These are phyloP conservation scores for Drosophila hawaiiensis DNA, from an alignment of 2,888 invertebrate species.

Conservation along the genomic window DNA sequence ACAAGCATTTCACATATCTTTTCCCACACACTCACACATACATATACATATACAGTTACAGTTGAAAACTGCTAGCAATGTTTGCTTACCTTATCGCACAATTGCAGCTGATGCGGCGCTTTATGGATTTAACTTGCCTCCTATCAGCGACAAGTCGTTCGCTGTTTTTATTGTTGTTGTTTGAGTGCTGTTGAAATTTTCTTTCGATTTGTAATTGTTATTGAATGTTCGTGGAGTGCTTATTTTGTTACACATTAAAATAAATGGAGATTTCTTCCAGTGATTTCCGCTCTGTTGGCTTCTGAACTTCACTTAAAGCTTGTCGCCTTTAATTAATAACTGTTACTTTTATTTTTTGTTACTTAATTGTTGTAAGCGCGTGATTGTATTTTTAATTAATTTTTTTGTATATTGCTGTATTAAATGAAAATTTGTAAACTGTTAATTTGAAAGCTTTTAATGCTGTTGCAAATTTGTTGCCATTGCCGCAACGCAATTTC, in stretches of 20 bases:
- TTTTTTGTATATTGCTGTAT: conserved; percentile 10
- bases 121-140: conserved; percentile 47
- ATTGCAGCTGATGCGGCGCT: conserved; percentile 73
- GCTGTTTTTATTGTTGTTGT: conserved; percentile 42
- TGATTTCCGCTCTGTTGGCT: conserved; percentile 19
- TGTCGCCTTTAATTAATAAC: conserved; percentile 9
- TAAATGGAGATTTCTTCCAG: conserved; percentile 16
- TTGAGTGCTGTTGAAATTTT: conserved; percentile 35
- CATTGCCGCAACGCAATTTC: conserved; percentile 74
- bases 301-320: conserved; percentile 21
- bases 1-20: conserved; percentile 1
- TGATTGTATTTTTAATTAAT: conserved; percentile 2
- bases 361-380: not conserved
- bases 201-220: conserved; percentile 30
- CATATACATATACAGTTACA: conserved; percentile 6
- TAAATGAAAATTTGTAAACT: conserved; percentile 15
- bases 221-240: conserved; percentile 18
- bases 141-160: conserved; percentile 60
- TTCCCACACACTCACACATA: conserved; percentile 3
- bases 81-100: conserved; percentile 75
- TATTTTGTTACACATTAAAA: conserved; percentile 55
- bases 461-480: conserved; percentile 63
- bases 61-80: conserved; percentile 20
- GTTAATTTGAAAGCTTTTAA: conserved; percentile 36
- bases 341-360: not conserved